Evolutionary conservation across 2,888 invertebrate species (phyloP), one percentile per base, ranked within the genome.

Genomic region (Drosophila demipolita): DNA sequence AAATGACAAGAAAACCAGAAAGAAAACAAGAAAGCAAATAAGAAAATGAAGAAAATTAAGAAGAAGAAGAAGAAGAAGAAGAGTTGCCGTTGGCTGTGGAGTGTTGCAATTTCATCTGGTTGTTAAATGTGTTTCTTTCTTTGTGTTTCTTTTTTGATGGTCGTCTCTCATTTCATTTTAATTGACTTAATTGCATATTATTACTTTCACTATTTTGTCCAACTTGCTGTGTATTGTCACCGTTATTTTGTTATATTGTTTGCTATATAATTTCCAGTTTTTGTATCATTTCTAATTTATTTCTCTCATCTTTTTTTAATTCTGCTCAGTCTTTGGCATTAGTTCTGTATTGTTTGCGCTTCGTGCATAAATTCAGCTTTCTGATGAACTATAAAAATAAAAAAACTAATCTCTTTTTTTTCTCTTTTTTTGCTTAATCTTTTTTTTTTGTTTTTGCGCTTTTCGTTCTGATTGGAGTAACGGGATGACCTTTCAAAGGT

Each of bases 161-260:
- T 57, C 29, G 69, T 66, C 70, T 80, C 54, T 64, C 65, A 71
- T 80, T 81, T 81, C 74, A 59, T 69, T 80, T 75, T 82, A 80
- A 84, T 87, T 74, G 73, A 73, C 80, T 78, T 82, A 82, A 82
- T 82, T 78, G 71, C 84, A 73, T 73, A 66, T 68, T 73, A 80
- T 65, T 80, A 84, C 88, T 85, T 89, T 85, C 89, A 84, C 87
- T 89, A 57, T 35, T 66, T 66, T 42, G 49, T 67, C 20, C 66
- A 49, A 35, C n/a, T 45, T 52, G 49, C 55, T 12, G 17, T 17
- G 20, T 42, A 38, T 48, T 67, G 66, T 78, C 69, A 78, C 69
- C 62, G 81, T 73, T 69, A 66, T 50, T 42, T 54, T 48, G 81
- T 73, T 66, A 66, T 50, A 48, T 54, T 48, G 33, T 23, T 23